phyloP scores from a whole-genome alignment of 1,140 invertebrate species.

The Rhagoletis pomonella region DNA sequence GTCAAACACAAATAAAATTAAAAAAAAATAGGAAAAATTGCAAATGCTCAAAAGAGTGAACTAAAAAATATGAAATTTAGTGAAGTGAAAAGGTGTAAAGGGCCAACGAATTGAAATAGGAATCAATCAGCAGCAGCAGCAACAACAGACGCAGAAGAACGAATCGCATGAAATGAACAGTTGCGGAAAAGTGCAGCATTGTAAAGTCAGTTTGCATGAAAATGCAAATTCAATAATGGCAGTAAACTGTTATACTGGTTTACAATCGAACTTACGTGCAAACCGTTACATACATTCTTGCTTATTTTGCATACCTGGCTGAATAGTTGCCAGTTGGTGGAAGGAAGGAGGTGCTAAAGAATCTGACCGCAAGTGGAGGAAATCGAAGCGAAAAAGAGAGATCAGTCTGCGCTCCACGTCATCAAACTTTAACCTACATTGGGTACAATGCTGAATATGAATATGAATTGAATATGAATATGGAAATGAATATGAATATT shows the following conservation, averaged over 20 bases:
- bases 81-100: neutral
- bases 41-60: neutral
- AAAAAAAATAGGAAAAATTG: neutral
- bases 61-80: neutral
- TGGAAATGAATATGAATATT: no score
- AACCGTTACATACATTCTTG: no score
- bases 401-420: no score
- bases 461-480: no score
- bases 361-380: no score
- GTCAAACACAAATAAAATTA: neutral
- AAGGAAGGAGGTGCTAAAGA: no score
- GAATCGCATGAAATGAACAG: neutral
- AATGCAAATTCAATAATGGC: constrained; percentile 38
- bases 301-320: no score
- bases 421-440: no score
- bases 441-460: no score
- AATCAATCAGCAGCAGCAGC: neutral
- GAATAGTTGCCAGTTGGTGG: no score
- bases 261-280: neutral
- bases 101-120: neutral
- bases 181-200: constrained; percentile 19
- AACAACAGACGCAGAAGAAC: neutral
- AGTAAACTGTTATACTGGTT: neutral
- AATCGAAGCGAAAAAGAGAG: no score
- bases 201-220: constrained; percentile 31